phyloP scores from a whole-genome alignment of 1,140 invertebrate genomes.

The Halictus rubicundus region DNA sequence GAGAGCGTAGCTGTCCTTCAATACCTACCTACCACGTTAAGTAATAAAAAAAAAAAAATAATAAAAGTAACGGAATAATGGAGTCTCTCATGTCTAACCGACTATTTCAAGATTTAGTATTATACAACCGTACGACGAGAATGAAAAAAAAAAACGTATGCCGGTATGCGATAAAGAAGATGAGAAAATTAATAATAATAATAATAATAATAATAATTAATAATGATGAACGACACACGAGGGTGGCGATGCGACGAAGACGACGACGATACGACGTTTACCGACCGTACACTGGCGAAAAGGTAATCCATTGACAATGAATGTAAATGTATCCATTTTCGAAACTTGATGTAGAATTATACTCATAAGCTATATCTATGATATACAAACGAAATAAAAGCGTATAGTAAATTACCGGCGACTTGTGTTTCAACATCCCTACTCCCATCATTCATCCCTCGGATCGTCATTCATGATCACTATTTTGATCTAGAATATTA shows the following conservation, averaged over 20 bases:
- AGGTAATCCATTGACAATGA: slow-evolving; percentile 81
- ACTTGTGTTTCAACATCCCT: neutral
- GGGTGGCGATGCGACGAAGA: slow-evolving; percentile 51
- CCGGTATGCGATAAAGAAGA: neutral
- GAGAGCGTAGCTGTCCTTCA: slow-evolving; percentile 79
- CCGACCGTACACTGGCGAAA: slow-evolving; percentile 55
- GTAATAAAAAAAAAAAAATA: slow-evolving; percentile 64
- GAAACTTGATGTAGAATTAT: slow-evolving; percentile 82
- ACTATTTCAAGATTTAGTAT: slow-evolving; percentile 78
- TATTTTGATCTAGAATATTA: neutral
- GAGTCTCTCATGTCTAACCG: slow-evolving; percentile 76
- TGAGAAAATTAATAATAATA: no score
- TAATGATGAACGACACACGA: slow-evolving; percentile 50
- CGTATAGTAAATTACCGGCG: slow-evolving; percentile 76
- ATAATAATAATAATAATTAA: no score
- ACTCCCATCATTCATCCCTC: neutral
- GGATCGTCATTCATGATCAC: neutral
- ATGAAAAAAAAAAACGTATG: slow-evolving; percentile 28
- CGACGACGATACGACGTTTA: slow-evolving; percentile 31
- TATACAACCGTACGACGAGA: slow-evolving; percentile 59
- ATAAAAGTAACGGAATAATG: slow-evolving; percentile 68
- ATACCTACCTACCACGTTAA: slow-evolving; percentile 78
- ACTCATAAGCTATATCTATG: slow-evolving; percentile 81
- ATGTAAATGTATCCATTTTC: slow-evolving; percentile 82
- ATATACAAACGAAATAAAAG: slow-evolving; percentile 81